Evolutionary conservation across 2,797 vertebrate species (phyloP).

Genomic region (Semotilus atromaculatus): DNA sequence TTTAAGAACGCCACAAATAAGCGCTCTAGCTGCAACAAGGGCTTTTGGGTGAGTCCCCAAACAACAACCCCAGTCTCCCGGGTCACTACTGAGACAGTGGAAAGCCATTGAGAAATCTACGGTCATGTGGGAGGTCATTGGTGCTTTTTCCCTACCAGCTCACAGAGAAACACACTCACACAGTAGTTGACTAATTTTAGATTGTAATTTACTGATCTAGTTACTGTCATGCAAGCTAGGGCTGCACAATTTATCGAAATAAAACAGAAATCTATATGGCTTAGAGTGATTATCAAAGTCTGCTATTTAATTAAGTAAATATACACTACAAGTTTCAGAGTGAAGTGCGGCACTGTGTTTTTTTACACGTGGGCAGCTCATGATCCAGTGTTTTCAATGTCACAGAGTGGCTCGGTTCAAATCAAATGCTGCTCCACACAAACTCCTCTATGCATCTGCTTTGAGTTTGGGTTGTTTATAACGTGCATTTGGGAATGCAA

Average conservation of each 20-base stretch:
- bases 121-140: slow-evolving; percentile 71
- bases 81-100: slow-evolving; percentile 67
- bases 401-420: not conserved
- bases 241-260: not conserved
- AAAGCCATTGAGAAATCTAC: slow-evolving; percentile 75
- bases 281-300: not conserved
- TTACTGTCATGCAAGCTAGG: not conserved
- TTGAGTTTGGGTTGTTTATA: slow-evolving; percentile 10
- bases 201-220: slow-evolving; percentile 4
- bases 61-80: slow-evolving; percentile 45
- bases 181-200: slow-evolving; percentile 24
- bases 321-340: not conserved
- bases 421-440: not conserved
- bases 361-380: not conserved
- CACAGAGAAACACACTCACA: slow-evolving; percentile 63
- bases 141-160: slow-evolving; percentile 62
- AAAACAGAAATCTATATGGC: not conserved
- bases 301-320: not conserved
- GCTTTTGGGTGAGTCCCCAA: slow-evolving; percentile 29
- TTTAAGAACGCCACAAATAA: slow-evolving; percentile 31
- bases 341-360: not conserved
- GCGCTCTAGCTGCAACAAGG: not conserved
- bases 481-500: slow-evolving; percentile 2
- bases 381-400: slow-evolving; percentile 4
- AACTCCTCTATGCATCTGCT: slow-evolving; percentile 15